phyloP scores from a whole-genome alignment of 1,140 invertebrate species.

The Formica exsecta region DNA sequence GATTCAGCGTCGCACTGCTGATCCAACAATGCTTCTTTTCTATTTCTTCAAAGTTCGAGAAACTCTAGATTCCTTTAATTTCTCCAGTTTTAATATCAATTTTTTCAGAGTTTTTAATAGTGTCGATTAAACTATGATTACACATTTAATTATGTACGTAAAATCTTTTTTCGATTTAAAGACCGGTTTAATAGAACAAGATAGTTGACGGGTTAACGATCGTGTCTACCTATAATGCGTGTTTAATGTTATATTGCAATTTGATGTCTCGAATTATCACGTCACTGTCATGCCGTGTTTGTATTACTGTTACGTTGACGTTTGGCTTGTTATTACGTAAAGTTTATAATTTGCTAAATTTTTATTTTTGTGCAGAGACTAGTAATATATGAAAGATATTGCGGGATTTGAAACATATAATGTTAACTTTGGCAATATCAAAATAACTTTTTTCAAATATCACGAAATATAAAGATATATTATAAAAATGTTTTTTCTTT shows the following conservation, averaged over 20 bases:
- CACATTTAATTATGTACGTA: too few relatives aligned
- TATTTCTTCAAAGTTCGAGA: too few relatives aligned
- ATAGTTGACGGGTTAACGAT: background rate
- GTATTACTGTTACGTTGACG: background rate
- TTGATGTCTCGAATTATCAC: background rate
- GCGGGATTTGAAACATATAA: background rate
- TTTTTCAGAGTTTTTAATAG: too few relatives aligned
- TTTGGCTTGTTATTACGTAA: background rate
- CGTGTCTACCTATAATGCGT: background rate
- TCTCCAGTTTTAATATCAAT: too few relatives aligned
- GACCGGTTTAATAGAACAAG: background rate
- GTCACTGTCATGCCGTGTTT: background rate
- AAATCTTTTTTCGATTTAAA: background rate
- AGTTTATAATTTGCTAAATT: background rate
- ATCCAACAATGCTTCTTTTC: too few relatives aligned
- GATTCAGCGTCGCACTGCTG: too few relatives aligned
- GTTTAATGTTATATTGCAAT: background rate
- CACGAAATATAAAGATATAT: too few relatives aligned
- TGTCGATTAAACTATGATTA: too few relatives aligned
- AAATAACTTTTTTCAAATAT: too few relatives aligned
- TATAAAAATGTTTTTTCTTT: too few relatives aligned
- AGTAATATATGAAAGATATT: background rate
- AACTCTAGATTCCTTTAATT: too few relatives aligned
- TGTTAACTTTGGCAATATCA: too few relatives aligned
- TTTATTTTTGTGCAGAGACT: background rate